Evolutionary conservation across 2,888 invertebrate genomes (phyloP), one percentile per base, ranked within the genome.

Genomic region (Erebia aethiops): DNA sequence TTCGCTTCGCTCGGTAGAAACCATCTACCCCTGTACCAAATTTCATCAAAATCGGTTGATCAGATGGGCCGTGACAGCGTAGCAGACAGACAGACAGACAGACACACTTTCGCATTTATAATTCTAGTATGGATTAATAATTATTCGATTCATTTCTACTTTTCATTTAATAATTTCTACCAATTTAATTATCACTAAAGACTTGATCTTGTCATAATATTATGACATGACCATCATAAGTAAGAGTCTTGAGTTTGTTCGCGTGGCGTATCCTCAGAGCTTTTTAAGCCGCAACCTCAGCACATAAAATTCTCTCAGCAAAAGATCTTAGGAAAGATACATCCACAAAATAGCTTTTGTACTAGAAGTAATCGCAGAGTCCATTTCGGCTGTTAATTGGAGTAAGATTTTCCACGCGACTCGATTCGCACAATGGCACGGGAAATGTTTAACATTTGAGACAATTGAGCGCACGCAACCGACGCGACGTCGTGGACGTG

Each of bases 371-470:
- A 76, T 78, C 76, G 73, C 75, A 68, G 69, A 76, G 73, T 78
- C 79, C 80, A 81, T 88, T 88, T 85, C 79, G 82, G 81, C 77
- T 73, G 77, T 76, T 88, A 88, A 89, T 88, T 87, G 84, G 81
- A 82, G 83, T 84, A 80, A 84, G 82, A 85, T 87, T 89, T 88
- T 89, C 87, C 88, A 85, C 81, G 83, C 78, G 81, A 84, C 77
- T 83, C 77, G 78, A 76, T 79, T 70, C 78, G 73, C 78, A 89
- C 86, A 87, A 88, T 88, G 80, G 84, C 77, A 82, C 77, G 87
- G 85, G 88, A 89, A 89, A 86, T 83, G 79, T 79, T 84, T 87
- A 87, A 83, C 86, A 87, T 88, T 86, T 84, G 80, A 79, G 75
- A 78, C 80, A 81, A 81, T 81, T 78, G 74, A 77, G 63, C 68